Evolutionary conservation across 2,888 invertebrate species (phyloP), one percentile per base, ranked within the genome.

Genomic region (Dastarcus helophoroides): DNA sequence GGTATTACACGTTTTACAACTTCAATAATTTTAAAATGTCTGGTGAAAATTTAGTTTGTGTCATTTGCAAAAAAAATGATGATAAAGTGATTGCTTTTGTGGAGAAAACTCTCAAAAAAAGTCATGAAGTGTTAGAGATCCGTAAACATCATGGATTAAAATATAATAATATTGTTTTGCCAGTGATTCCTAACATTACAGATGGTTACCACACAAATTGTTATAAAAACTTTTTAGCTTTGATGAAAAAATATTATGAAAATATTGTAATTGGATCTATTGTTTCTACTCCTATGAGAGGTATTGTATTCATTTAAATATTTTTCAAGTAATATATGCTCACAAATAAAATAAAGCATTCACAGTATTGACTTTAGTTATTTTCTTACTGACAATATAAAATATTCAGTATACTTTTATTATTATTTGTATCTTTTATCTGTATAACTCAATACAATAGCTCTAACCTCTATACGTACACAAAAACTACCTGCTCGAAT

Each of bases 101-200:
- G 26, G 26, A 26, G 26, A 15, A 26, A 26, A 26, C 26, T 26
- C 26, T 26, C 26, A 26, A 26, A 26, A 26, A 26, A 26, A 15
- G 9, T 15, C 26, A 26, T n/a, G 26, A 14, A 17, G 14, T n/a
- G 26, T 8, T 26, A 24, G 12, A 24, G 24, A 24, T 24, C 24
- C 24, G 15, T 26, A 26, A 14, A 26, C 15, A 15, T 26, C 15
- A 26, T 26, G 14, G 8, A 17, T 26, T 26, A 26, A 14, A 26
- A 26, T 15, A 26, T 26, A 15, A 26, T 26, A 17, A 14, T 26
- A 26, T 26, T 26, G 15, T 26, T 26, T 26, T 26, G 14, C 24
- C 24, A 24, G 24, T 24, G 24, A 24, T 24, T 14, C 26, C 15
- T 26, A 15, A 26, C 4, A 10, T 15, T 5, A 15, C 26, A 26